These are phyloP conservation scores for Eurypyga helias DNA, from an alignment of 2,113 vertebrate genomes.

Conservation along the genomic window DNA sequence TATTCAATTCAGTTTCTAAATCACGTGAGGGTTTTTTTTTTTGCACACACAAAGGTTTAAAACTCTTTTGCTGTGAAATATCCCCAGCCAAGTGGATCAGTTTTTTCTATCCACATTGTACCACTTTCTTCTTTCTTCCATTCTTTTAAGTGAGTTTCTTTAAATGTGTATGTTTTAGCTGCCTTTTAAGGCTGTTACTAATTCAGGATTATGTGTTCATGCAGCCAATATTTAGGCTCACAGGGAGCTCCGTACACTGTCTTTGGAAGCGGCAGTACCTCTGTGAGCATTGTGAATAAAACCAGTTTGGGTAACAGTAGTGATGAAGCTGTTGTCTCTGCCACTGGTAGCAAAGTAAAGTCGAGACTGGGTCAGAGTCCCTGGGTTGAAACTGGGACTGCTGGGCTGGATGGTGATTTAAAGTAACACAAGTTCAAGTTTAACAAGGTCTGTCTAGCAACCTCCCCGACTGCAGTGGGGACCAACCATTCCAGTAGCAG, in stretches of 20 bases:
- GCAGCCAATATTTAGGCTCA: background rate
- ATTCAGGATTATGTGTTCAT: background rate
- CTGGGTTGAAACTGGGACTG: background rate
- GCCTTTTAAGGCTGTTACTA: background rate
- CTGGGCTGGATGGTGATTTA: background rate
- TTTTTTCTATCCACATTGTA: background rate
- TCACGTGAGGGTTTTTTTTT: background rate
- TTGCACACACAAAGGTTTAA: background rate
- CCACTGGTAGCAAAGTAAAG: background rate
- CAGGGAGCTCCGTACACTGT: background rate
- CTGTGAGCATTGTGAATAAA: background rate
- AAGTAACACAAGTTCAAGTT: background rate
- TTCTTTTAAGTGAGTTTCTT: background rate
- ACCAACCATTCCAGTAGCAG: rapidly evolving
- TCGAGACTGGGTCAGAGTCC: background rate
- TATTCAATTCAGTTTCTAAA: background rate
- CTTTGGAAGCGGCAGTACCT: background rate
- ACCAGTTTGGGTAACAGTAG: background rate
- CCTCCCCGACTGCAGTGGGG: background rate
- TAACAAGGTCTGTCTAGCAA: background rate
- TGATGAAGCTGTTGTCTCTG: background rate
- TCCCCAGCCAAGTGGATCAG: background rate
- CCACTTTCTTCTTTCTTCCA: background rate
- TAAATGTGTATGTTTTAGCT: background rate
- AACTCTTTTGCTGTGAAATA: background rate